Conservation (phyloP, 1,140 invertebrate genomes). For the Dendrolimus punctatus region DNA sequence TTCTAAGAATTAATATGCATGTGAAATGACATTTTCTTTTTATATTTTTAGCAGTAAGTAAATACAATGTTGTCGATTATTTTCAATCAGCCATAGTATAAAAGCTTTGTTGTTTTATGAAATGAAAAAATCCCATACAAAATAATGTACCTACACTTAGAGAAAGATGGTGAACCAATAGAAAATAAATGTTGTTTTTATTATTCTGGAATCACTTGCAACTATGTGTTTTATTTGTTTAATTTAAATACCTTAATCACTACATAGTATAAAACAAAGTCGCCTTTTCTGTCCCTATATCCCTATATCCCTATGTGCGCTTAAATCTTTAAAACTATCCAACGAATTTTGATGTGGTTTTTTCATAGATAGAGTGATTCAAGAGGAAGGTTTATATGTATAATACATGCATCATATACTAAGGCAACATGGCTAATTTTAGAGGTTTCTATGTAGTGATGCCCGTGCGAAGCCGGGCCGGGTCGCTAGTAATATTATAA, state of each 20-base stretch:
- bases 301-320: too few species aligned
- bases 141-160: constrained; percentile 64
- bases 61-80: constrained; percentile 7
- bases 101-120: constrained; percentile 64
- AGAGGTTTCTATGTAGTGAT: too few species aligned
- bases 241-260: not conserved
- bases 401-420: too few species aligned
- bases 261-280: constrained; percentile 1
- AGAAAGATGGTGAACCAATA: constrained; percentile 59
- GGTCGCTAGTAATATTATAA: too few species aligned
- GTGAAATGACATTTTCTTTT: too few species aligned
- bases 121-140: constrained; percentile 40
- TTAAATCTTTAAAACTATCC: too few species aligned
- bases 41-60: not conserved
- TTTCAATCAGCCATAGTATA: constrained; percentile 32
- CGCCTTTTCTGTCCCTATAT: constrained; percentile 3
- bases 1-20: too few species aligned
- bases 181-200: constrained; percentile 69
- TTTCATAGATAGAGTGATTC: too few species aligned
- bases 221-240: constrained; percentile 49
- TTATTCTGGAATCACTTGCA: constrained; percentile 70
- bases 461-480: too few species aligned
- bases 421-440: too few species aligned
- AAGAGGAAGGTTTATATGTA: too few species aligned
- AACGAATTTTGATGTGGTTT: too few species aligned